phyloP scores from a whole-genome alignment of 2,888 invertebrate species.

The Notodonta dromedarius region DNA sequence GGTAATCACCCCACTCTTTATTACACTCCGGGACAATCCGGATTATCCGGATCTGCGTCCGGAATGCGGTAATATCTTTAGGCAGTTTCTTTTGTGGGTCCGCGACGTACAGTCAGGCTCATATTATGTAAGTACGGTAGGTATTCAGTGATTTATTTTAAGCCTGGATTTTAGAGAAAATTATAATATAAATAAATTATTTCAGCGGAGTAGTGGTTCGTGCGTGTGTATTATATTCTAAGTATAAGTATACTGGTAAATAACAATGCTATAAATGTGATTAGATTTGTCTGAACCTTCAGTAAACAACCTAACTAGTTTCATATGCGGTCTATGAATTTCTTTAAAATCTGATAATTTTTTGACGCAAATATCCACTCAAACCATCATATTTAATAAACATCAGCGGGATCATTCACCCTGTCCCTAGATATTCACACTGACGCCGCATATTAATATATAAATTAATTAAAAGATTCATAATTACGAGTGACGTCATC shows the following conservation, averaged over 20 bases:
- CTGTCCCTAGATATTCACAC: neutral
- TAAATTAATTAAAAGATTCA: neutral
- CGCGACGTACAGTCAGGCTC: neutral
- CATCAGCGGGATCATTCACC: neutral
- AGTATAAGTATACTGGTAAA: too few relatives aligned
- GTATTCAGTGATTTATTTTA: neutral
- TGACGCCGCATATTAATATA: neutral
- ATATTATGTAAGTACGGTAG: neutral
- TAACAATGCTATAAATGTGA: too few relatives aligned
- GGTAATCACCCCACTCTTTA: conserved; percentile 10
- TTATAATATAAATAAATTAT: too few relatives aligned
- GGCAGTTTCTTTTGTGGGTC: conserved; percentile 11
- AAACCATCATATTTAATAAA: neutral
- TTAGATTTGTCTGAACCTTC: too few relatives aligned
- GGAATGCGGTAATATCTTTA: conserved; percentile 13
- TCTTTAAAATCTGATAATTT: too few relatives aligned
- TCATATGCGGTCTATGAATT: too few relatives aligned
- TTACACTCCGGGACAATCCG: conserved; percentile 14
- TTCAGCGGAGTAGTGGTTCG: too few relatives aligned
- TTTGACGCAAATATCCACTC: too few relatives aligned
- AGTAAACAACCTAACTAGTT: too few relatives aligned
- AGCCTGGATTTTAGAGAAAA: neutral
- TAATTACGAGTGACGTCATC: neutral
- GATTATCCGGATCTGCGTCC: conserved; percentile 17
- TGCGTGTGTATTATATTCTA: too few relatives aligned